Conservation (phyloP, 2,888 invertebrate species). For the Dromius quadrimaculatus region DNA sequence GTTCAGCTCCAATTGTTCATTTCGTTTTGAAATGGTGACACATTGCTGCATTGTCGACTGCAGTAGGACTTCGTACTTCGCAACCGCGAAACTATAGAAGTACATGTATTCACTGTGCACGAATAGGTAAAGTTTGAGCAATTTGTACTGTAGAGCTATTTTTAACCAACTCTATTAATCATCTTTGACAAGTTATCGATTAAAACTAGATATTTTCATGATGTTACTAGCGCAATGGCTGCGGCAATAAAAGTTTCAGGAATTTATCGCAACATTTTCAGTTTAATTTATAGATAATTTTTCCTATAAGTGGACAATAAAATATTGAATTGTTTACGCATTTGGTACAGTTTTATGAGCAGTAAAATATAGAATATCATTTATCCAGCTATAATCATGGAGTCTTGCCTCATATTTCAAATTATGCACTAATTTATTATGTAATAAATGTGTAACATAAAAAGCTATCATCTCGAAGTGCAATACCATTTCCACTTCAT, state of each 20-base stretch:
- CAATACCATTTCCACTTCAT: too few relatives aligned
- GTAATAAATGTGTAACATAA: too few relatives aligned
- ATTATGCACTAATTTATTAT: too few relatives aligned
- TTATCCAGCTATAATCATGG: too few relatives aligned
- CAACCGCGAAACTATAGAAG: slow-evolving; percentile 14
- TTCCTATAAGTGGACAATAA: neutral
- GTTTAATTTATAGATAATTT: neutral
- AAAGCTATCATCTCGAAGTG: too few relatives aligned
- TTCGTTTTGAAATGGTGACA: slow-evolving; percentile 30
- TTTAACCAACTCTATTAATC: slow-evolving; percentile 21
- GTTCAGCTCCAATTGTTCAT: slow-evolving; percentile 40
- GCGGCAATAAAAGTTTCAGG: slow-evolving; percentile 15
- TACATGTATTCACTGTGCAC: slow-evolving; percentile 23
- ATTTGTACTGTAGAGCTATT: slow-evolving; percentile 38
- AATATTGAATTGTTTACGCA: neutral
- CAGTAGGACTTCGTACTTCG: slow-evolving; percentile 11
- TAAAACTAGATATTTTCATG: slow-evolving; percentile 31
- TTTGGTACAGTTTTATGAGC: too few relatives aligned
- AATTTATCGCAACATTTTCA: slow-evolving; percentile 8
- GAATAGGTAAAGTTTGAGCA: slow-evolving; percentile 17
- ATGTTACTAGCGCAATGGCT: slow-evolving; percentile 18
- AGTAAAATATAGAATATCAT: too few relatives aligned
- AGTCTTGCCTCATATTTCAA: too few relatives aligned
- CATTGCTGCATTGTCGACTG: slow-evolving; percentile 33
- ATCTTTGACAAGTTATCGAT: slow-evolving; percentile 31